Percentiles rank a stretch among this genome's conserved stretches.
Evolutionary conservation across 2,888 invertebrate species (phyloP).

Genomic region (Rhagophthalmus giganteus): DNA sequence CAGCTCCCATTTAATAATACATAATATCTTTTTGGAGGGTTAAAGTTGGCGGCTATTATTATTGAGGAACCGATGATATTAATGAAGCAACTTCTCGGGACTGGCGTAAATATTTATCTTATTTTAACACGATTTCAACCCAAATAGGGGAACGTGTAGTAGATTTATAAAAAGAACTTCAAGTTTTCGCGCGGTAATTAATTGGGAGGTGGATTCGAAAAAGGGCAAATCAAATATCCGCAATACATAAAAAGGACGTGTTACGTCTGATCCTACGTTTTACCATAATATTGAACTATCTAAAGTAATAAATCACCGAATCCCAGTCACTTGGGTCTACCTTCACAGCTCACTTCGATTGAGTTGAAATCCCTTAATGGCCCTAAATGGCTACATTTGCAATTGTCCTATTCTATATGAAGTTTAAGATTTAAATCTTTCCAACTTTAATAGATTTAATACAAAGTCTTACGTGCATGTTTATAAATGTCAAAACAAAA

Average conservation of each 20-base stretch:
- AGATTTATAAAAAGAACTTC: too few species aligned
- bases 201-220: too few species aligned
- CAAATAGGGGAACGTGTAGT: neutral
- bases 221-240: neutral
- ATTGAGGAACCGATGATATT: neutral
- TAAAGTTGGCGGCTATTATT: neutral
- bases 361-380: constrained; percentile 55
- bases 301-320: constrained; percentile 45
- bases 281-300: constrained; percentile 26
- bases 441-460: constrained; percentile 38
- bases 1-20: neutral
- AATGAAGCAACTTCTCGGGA: neutral
- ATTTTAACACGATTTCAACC: neutral
- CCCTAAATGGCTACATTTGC: constrained; percentile 53
- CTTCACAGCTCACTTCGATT: constrained; percentile 50
- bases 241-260: neutral
- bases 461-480: too few species aligned
- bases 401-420: constrained; percentile 46
- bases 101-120: neutral
- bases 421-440: constrained; percentile 39
- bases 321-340: constrained; percentile 44
- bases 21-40: neutral
- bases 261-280: constrained; percentile 3
- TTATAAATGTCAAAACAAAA: too few species aligned
- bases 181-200: too few species aligned